A percentile compares a stretch with the other conserved stretches of the same genome.
Conservation (phyloP, 2,797 vertebrate species). For the Acanthopagrus latus region DNA sequence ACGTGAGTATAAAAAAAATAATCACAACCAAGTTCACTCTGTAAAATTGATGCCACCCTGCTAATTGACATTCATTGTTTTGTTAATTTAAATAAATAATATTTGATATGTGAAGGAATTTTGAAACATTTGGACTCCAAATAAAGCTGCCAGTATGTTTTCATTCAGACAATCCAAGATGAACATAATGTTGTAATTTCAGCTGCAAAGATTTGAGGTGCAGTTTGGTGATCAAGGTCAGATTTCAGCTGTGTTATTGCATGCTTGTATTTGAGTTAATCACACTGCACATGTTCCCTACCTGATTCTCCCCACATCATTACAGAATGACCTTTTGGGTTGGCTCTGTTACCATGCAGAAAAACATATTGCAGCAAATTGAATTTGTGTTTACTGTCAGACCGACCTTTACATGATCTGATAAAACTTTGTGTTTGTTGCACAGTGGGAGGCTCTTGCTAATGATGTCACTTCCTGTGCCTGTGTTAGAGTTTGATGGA, state of each 20-base stretch:
- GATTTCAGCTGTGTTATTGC: not conserved
- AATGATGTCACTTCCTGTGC: conserved; percentile 59
- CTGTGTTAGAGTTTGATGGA: conserved; percentile 94
- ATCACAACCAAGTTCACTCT: not conserved
- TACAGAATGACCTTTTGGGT: conserved; percentile 38
- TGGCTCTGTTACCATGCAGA: not conserved
- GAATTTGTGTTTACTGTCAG: conserved; percentile 3
- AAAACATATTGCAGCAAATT: conserved; percentile 10
- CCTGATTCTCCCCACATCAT: conserved; percentile 5
- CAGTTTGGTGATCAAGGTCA: not conserved
- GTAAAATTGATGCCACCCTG: not conserved
- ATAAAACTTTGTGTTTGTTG: conserved; percentile 21
- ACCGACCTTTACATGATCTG: conserved; percentile 34
- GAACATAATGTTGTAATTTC: not conserved
- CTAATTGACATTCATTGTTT: not conserved
- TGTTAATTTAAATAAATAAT: not conserved
- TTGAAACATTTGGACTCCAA: not conserved
- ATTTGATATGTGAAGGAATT: not conserved
- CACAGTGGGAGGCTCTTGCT: not conserved
- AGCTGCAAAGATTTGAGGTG: not conserved
- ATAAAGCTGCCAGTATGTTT: not conserved
- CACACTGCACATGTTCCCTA: not conserved
- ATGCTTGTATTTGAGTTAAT: not conserved
- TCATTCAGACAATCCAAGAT: not conserved
- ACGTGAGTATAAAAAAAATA: conserved; percentile 64